Conservation (phyloP, 2,113 vertebrate species). For the Synodontis membranacea region DNA sequence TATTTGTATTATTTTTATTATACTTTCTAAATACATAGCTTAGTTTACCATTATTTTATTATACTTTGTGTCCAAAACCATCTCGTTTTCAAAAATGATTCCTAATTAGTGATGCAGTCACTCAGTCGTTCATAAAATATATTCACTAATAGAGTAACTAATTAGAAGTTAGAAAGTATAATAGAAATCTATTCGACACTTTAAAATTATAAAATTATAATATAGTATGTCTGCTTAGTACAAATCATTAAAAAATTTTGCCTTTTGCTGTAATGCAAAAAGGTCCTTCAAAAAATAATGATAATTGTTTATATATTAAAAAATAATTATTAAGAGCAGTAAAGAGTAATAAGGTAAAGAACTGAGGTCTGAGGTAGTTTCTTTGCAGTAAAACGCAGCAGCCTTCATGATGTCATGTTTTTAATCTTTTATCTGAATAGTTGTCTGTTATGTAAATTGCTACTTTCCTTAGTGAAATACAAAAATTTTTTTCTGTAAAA, state of each 20-base stretch:
- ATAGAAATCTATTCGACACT: too few relatives aligned
- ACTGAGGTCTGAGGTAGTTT: not conserved
- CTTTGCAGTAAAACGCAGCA: too few relatives aligned
- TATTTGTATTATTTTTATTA: not conserved
- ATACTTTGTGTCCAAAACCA: not conserved
- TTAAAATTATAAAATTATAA: not conserved
- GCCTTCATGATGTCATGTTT: too few relatives aligned
- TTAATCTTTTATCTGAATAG: too few relatives aligned
- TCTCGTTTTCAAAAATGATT: not conserved
- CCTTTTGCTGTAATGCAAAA: too few relatives aligned
- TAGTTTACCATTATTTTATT: not conserved
- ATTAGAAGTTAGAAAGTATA: not conserved
- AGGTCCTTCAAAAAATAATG: too few relatives aligned
- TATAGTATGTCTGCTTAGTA: not conserved
- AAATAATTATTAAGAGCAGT: too few relatives aligned
- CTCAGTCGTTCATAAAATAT: not conserved
- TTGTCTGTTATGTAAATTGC: not conserved
- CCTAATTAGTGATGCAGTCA: not conserved
- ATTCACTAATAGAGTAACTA: not conserved
- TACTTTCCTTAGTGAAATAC: not conserved
- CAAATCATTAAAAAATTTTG: not conserved
- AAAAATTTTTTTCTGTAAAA: too few relatives aligned
- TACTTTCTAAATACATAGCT: not conserved
- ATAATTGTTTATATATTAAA: too few relatives aligned
- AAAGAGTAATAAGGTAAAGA: not conserved